Base-by-base conservation (phyloP, 2,797 vertebrate species). In the Hypotaenidia okinawae region DNA sequence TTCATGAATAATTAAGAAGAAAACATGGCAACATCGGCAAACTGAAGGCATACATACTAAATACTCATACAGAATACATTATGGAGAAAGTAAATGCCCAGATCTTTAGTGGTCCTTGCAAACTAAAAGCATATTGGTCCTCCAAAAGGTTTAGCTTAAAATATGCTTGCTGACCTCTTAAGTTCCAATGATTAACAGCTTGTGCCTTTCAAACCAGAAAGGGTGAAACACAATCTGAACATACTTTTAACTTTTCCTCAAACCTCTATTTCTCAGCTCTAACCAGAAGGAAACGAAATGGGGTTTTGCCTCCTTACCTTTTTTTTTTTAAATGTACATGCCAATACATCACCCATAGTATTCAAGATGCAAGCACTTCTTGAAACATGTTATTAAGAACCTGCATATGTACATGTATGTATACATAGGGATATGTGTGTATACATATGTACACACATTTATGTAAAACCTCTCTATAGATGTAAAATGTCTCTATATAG, bases 31-130 rank as follows among this genome's bases (percentile, higher is more conserved):
- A 97, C 94, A 95, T 72, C 47, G 88, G 94, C 93, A 96, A 91
- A 96, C 91, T 45, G 94, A 96, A 97, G 95, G 96, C 95, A 81
- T 97, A 96, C 88, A 96, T 89, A 97, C 95, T 96, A 96, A 95
- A 97, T 97, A 97, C 69, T 92, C 79, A 81, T 91, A 96, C 96
- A 96, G 94, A 96, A 95, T 96, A 97, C 88, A 94, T 89, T 33
- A 95, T 89, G 95, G 90, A 96, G 89, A 96, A 96, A 92, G 89
- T 82, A 97, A 96, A 97, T 97, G 95, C 96, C 96, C 94, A 92
- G 93, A 86, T 95, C 84, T 94, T 89, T 81, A 95, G 88, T 93
- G 94, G 93, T 95, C 94, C 95, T 96, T 95, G 92, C 94, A 95
- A 96, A 94, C 93, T 95, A 93, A 95, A 96, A 95, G 86, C 90